phyloP scores from a whole-genome alignment of 2,797 vertebrate species.

The Cossypha heuglini region DNA sequence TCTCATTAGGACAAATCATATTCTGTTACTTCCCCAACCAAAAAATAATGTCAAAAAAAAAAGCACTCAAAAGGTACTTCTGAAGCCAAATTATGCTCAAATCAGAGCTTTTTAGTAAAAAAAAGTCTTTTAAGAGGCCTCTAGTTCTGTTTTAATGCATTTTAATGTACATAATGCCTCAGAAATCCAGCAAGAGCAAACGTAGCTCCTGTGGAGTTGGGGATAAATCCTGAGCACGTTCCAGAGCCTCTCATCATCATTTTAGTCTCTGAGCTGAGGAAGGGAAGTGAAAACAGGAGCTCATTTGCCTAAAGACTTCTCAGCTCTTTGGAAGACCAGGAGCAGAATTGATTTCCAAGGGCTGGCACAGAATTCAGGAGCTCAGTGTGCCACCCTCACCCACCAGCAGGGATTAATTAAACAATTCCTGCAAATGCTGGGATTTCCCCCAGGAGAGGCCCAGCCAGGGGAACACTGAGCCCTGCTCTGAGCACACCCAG shows the following conservation, averaged over 20 bases:
- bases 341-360: not conserved
- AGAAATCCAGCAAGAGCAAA: not conserved
- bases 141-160: not conserved
- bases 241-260: not conserved
- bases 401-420: not conserved
- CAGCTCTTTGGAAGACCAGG: not conserved
- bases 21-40: not conserved
- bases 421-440: fast-evolving
- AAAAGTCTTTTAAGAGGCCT: not conserved
- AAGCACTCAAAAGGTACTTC: not conserved
- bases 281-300: not conserved
- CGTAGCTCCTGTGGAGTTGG: not conserved
- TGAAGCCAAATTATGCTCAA: not conserved
- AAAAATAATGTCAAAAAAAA: not conserved
- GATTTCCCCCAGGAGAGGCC: not conserved
- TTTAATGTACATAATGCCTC: not conserved
- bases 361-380: not conserved
- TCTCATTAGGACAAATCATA: not conserved
- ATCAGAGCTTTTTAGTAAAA: not conserved
- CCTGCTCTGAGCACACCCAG: not conserved
- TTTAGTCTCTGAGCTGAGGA: not conserved
- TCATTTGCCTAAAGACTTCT: not conserved
- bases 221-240: not conserved
- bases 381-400: fast-evolving
- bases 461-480: fast-evolving